A percentile compares a stretch with the other conserved stretches of the same genome.
These are phyloP conservation scores for Sminthurinus aureus DNA, from an alignment of 2,888 invertebrate genomes.

Conservation along the genomic window DNA sequence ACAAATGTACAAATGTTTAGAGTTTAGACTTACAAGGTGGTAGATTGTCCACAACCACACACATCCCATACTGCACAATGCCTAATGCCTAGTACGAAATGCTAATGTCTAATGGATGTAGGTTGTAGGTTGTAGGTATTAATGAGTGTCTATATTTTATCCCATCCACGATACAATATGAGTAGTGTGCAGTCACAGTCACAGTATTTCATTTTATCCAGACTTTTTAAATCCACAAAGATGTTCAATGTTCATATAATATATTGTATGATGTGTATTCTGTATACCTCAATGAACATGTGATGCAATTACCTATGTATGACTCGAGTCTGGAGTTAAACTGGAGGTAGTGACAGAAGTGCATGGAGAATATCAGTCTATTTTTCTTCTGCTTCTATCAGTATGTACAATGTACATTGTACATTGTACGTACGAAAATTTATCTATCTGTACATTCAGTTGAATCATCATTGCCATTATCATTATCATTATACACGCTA, in stretches of 20 bases:
- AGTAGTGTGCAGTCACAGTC: conserved; percentile 25
- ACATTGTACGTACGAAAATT: background rate
- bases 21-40: background rate
- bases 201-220: conserved; percentile 21
- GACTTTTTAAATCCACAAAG: conserved; percentile 27
- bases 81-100: too few species aligned
- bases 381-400: background rate
- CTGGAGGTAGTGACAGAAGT: too few species aligned
- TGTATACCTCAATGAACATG: too few species aligned
- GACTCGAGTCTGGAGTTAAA: too few species aligned
- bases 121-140: too few species aligned
- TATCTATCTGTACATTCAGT: background rate
- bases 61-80: background rate
- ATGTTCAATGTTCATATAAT: too few species aligned
- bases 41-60: background rate
- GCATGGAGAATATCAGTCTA: too few species aligned
- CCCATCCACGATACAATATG: conserved; percentile 2
- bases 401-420: background rate
- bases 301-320: too few species aligned
- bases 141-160: too few species aligned
- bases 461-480: conserved; percentile 21
- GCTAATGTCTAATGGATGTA: too few species aligned
- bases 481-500: conserved; percentile 37
- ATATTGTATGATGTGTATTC: too few species aligned
- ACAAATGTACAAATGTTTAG: background rate